These are phyloP conservation scores for Chrysomela aeneicollis DNA, from an alignment of 2,888 invertebrate genomes.

Conservation along the genomic window DNA sequence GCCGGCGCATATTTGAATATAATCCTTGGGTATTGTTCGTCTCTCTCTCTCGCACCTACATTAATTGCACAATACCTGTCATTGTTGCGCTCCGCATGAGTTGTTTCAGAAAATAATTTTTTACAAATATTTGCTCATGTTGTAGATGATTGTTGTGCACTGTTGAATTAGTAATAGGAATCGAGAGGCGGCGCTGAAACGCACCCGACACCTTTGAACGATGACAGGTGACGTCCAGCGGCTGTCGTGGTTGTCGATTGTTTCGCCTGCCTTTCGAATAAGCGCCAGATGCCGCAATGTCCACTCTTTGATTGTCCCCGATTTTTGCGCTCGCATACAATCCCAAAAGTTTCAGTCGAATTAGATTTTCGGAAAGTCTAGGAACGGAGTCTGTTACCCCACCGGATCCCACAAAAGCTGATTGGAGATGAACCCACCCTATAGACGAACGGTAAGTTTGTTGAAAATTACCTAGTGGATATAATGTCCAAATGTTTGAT, in stretches of 20 bases:
- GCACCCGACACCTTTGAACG: background rate
- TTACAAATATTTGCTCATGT: constrained; percentile 61
- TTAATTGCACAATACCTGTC: constrained; percentile 54
- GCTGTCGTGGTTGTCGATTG: background rate
- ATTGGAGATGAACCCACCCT: no score
- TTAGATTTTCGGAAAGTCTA: background rate
- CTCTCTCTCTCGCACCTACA: constrained; percentile 44
- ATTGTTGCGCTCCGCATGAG: constrained; percentile 57
- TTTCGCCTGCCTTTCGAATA: constrained; percentile 1
- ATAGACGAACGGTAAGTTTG: no score
- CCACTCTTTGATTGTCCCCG: constrained; percentile 53
- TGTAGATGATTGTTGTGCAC: constrained; percentile 59
- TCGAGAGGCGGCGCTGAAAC: background rate
- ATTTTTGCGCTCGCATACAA: constrained; percentile 54
- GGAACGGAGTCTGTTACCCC: no score
- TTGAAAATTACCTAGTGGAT: no score
- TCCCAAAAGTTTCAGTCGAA: background rate
- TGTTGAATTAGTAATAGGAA: constrained; percentile 49
- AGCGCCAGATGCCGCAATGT: constrained; percentile 57
- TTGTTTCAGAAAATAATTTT: constrained; percentile 56
- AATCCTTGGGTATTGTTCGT: constrained; percentile 37
- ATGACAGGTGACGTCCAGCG: background rate
- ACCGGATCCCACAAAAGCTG: no score
- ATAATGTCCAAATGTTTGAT: no score
- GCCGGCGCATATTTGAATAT: constrained; percentile 31